These are phyloP conservation scores for Caenorhabditis briggsae DNA, from an alignment of 1,140 invertebrate species.

Conservation along the genomic window DNA sequence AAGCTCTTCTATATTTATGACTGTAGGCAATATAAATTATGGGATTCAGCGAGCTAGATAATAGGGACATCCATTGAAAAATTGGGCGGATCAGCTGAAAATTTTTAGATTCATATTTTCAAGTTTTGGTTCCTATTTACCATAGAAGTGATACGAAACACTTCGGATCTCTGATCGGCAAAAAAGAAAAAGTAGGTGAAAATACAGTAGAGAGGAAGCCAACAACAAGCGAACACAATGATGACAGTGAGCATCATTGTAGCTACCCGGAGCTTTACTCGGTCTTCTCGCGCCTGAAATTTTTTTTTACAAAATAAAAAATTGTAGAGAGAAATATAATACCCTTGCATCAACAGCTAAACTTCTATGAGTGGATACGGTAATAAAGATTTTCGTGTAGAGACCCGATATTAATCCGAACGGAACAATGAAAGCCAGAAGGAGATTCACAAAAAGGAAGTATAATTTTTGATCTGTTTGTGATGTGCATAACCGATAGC, in stretches of 20 bases:
- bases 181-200: conserved; percentile 67
- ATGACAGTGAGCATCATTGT: conserved; percentile 97
- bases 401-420: conserved; percentile 72
- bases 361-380: conserved; percentile 71
- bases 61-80: conserved; percentile 94
- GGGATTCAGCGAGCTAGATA: conserved; percentile 96
- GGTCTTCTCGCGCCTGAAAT: conserved; percentile 83
- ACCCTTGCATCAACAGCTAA: conserved; percentile 87
- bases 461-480: conserved; percentile 49
- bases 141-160: conserved; percentile 61
- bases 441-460: conserved; percentile 68
- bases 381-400: conserved; percentile 73
- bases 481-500: conserved; percentile 31
- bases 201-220: conserved; percentile 89
- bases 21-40: conserved; percentile 97
- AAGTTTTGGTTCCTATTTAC: background rate
- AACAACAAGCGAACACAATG: conserved; percentile 91
- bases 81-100: conserved; percentile 82
- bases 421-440: conserved; percentile 75
- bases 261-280: conserved; percentile 91
- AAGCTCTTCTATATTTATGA: conserved; percentile 93
- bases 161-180: conserved; percentile 62
- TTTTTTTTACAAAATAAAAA: background rate
- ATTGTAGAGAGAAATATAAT: background rate
- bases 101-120: background rate